These are phyloP conservation scores for Sula dactylatra DNA, from an alignment of 2,113 vertebrate species.

Conservation along the genomic window DNA sequence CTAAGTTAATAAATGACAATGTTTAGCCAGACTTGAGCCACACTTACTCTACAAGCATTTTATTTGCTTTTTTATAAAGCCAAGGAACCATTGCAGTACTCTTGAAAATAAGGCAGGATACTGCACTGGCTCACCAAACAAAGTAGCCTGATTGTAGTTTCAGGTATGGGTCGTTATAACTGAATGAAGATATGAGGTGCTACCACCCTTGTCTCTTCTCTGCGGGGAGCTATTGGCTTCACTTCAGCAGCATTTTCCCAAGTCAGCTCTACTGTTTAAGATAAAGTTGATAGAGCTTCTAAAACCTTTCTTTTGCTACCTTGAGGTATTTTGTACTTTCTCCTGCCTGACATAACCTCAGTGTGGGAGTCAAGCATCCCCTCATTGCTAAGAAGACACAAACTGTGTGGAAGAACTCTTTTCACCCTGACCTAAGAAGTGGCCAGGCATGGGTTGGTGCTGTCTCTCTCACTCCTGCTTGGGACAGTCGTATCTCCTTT, in stretches of 20 bases:
- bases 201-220: not conserved
- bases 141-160: not conserved
- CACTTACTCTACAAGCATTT: not conserved
- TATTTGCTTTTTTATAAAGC: not conserved
- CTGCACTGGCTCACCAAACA: not conserved
- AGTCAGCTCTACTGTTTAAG: not conserved
- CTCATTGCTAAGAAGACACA: not conserved
- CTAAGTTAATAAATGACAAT: not conserved
- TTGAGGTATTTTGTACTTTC: not conserved
- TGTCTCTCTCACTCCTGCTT: not conserved
- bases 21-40: not conserved
- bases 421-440: no score
- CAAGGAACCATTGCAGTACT: not conserved
- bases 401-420: not conserved
- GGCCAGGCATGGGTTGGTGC: not conserved
- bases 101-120: not conserved
- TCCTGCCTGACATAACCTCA: not conserved
- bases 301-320: not conserved
- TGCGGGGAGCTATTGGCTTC: not conserved
- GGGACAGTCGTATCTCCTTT: not conserved
- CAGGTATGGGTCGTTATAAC: not conserved
- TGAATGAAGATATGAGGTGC: not conserved
- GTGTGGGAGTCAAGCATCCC: rapidly evolving
- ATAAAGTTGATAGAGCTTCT: not conserved
- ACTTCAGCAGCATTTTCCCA: not conserved